Conservation (phyloP, 2,113 vertebrate genomes). For the Rhizomys pruinosus region DNA sequence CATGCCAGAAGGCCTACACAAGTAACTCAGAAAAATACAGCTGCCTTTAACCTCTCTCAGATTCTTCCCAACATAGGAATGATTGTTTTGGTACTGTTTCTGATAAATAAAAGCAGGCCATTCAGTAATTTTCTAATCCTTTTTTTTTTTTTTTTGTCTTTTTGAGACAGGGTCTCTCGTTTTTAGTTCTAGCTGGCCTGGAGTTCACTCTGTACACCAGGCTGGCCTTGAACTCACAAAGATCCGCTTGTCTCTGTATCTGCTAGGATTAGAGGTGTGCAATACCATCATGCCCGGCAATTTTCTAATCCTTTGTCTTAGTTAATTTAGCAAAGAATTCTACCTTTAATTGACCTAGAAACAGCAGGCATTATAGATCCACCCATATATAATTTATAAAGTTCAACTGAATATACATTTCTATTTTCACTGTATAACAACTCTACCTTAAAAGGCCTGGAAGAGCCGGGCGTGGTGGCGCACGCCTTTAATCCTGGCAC, state of each 20-base stretch:
- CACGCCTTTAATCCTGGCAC: too few relatives aligned
- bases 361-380: background rate
- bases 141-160: too few relatives aligned
- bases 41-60: background rate
- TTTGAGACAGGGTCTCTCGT: too few relatives aligned
- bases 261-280: too few relatives aligned
- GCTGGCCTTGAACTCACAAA: too few relatives aligned
- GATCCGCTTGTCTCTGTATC: too few relatives aligned
- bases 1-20: background rate
- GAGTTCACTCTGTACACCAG: too few relatives aligned
- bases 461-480: too few relatives aligned
- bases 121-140: background rate
- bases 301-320: background rate
- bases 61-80: background rate
- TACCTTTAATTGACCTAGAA: background rate
- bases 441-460: constrained; percentile 26
- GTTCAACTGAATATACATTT: background rate
- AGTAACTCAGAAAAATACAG: background rate
- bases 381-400: background rate
- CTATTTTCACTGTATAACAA: background rate
- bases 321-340: background rate
- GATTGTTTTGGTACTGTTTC: background rate
- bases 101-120: background rate
- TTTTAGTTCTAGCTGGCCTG: too few relatives aligned
- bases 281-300: too few relatives aligned